Percentiles rank a stretch among this genome's conserved stretches.
Conservation (phyloP, 1,140 invertebrate species). For the Papilio helenus region DNA sequence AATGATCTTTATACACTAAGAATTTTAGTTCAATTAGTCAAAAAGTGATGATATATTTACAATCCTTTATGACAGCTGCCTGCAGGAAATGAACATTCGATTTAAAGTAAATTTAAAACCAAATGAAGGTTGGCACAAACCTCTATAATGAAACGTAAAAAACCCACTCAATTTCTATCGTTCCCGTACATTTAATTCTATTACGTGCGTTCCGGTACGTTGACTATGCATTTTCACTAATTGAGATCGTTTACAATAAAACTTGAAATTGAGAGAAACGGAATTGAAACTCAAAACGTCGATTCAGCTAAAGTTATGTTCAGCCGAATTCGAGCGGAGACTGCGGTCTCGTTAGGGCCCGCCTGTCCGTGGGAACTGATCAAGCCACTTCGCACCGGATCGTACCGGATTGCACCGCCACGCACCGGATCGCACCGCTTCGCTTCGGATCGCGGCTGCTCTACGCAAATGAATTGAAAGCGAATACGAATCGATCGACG, state of each 20-base stretch:
- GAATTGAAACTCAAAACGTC: slow-evolving; percentile 13
- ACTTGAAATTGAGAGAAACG: slow-evolving; percentile 16
- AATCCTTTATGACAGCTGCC: no score
- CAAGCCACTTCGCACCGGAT: neutral
- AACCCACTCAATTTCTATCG: neutral
- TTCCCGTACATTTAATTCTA: neutral
- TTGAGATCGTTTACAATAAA: slow-evolving; percentile 16
- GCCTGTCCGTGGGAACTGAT: slow-evolving; percentile 6
- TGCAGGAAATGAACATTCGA: no score
- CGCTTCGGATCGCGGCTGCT: neutral
- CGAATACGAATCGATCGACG: slow-evolving; percentile 16
- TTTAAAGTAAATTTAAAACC: no score
- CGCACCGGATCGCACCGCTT: neutral
- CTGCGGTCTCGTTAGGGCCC: slow-evolving; percentile 5
- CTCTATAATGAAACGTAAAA: neutral
- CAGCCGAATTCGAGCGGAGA: slow-evolving; percentile 1
- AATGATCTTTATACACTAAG: no score
- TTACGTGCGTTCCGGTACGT: neutral
- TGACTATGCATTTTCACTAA: slow-evolving; percentile 4
- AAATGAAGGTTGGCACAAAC: no score
- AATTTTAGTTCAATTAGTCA: no score
- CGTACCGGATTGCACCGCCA: neutral
- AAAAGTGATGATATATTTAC: no score
- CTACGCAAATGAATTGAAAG: slow-evolving; percentile 24
- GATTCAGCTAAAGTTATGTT: slow-evolving; percentile 24